These are phyloP conservation scores for Arctia plantaginis DNA, from an alignment of 2,888 invertebrate species.

Conservation along the genomic window DNA sequence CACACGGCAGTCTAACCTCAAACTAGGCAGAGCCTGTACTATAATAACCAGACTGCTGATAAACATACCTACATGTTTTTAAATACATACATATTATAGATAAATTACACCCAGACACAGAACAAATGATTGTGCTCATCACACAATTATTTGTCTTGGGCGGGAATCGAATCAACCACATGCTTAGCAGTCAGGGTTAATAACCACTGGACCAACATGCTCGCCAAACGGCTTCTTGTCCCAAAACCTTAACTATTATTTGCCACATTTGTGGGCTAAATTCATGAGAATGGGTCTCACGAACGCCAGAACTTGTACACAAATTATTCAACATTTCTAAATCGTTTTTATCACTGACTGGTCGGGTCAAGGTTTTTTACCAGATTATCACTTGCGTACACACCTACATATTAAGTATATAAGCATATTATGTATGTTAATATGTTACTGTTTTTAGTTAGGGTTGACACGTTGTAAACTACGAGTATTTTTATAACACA, in stretches of 20 bases:
- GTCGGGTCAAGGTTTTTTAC: conserved; percentile 4
- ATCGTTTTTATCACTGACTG: neutral
- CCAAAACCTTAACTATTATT: neutral
- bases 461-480: too few relatives aligned
- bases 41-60: too few relatives aligned
- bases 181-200: too few relatives aligned
- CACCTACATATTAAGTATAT: neutral
- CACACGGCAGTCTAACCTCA: too few relatives aligned
- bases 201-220: neutral
- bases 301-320: neutral
- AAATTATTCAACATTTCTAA: neutral
- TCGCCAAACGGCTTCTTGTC: neutral
- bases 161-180: too few relatives aligned
- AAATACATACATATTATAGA: too few relatives aligned
- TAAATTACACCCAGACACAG: too few relatives aligned
- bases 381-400: conserved; percentile 6
- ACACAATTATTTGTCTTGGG: too few relatives aligned
- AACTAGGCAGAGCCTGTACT: too few relatives aligned
- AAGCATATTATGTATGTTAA: conserved; percentile 23
- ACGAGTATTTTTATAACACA: too few relatives aligned
- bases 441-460: conserved; percentile 16
- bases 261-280: neutral
- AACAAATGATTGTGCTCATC: too few relatives aligned
- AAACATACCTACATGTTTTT: too few relatives aligned
- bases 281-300: neutral